Evolutionary conservation across 2,888 invertebrate species (phyloP).

Genomic region (Craniophora ligustri): DNA sequence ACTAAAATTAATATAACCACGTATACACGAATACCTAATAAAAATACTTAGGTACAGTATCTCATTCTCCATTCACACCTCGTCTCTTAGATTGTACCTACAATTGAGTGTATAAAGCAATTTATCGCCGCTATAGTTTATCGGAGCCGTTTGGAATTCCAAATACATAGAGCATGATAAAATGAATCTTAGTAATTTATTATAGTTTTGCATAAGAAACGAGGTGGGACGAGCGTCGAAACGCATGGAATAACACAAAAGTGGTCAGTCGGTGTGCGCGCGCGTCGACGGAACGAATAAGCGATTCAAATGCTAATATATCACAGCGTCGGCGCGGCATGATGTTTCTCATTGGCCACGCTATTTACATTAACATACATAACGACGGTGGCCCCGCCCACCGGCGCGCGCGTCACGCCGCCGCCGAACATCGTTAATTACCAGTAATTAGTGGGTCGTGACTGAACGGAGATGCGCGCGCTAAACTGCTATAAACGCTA

Average conservation of each 20-base stretch:
- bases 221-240: constrained; percentile 69
- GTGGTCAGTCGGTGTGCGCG: constrained; percentile 58
- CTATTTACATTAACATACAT: constrained; percentile 85
- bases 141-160: constrained; percentile 59
- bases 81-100: constrained; percentile 60
- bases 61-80: constrained; percentile 69
- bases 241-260: constrained; percentile 79
- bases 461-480: constrained; percentile 70
- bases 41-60: too few relatives aligned
- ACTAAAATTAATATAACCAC: background rate
- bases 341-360: constrained; percentile 83
- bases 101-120: constrained; percentile 69
- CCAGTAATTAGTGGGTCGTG: constrained; percentile 82
- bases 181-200: constrained; percentile 74
- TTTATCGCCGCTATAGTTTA: constrained; percentile 71
- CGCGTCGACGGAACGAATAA: constrained; percentile 76
- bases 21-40: constrained; percentile 60
- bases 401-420: constrained; percentile 76
- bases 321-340: constrained; percentile 82
- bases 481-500: constrained; percentile 56
- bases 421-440: constrained; percentile 84
- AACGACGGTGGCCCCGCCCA: constrained; percentile 80
- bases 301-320: constrained; percentile 88
- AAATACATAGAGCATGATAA: constrained; percentile 62
- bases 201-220: constrained; percentile 74